These are phyloP conservation scores for Cercocebus atys DNA, from an alignment of 2,113 vertebrate genomes.

Conservation along the genomic window DNA sequence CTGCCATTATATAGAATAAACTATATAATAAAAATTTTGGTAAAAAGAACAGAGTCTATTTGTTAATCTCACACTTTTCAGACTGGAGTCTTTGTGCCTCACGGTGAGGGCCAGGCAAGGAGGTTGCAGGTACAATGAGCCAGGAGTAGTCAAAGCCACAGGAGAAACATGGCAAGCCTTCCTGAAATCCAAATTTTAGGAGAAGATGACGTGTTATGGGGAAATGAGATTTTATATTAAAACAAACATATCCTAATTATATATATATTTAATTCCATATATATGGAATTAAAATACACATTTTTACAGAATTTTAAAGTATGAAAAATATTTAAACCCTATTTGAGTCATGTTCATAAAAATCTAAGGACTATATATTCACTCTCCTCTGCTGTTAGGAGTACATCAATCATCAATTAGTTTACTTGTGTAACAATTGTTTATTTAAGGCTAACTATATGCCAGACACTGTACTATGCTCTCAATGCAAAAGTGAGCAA, in stretches of 20 bases:
- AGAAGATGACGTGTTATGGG: not conserved
- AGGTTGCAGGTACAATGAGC: accelerated
- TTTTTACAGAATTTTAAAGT: not conserved
- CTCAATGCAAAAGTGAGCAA: not conserved
- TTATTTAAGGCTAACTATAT: not conserved
- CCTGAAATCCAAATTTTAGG: not conserved
- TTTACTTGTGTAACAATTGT: not conserved
- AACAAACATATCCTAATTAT: not conserved
- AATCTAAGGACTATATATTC: not conserved
- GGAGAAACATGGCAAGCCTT: not conserved
- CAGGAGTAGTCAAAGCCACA: not conserved
- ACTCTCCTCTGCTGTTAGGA: not conserved
- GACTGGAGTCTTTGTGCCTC: not conserved
- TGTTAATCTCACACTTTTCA: not conserved
- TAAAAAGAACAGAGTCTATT: not conserved
- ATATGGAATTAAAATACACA: not conserved
- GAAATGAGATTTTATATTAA: not conserved
- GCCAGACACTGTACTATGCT: not conserved
- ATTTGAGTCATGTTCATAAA: not conserved
- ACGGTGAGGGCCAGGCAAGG: not conserved
- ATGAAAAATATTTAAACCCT: not conserved
- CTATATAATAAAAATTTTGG: not conserved
- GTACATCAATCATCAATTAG: not conserved
- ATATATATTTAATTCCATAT: not conserved
- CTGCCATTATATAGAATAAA: not conserved